Evolutionary conservation across 1,140 invertebrate genomes (phyloP), one percentile per base, ranked within the genome.

Genomic region (Panagrolaimus sp.): DNA sequence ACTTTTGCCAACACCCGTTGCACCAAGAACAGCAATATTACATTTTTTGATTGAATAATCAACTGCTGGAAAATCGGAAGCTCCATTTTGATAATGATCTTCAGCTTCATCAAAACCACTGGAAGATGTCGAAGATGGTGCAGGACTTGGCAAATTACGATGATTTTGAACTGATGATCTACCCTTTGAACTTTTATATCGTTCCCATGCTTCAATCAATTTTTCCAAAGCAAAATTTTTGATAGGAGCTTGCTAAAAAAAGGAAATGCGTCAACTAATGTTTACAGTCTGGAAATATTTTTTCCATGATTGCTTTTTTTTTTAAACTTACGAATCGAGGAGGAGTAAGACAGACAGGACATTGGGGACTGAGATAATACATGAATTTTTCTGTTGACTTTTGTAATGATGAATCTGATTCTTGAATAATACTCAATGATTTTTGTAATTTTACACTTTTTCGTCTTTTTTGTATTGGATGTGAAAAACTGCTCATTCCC

Each of bases 1-100:
- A 44, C 38, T 64, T 46, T 64, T 64, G 13, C 63, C 63, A 11
- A 64, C 63, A 0, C 63, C 63, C 9, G 63, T 27, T 9, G 63
- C 63, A 38, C 63, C 63, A 23, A 64, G 31, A 0, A 64, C 63
- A 20, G 63, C 63, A 20, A 64, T 46, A 45, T 64, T 64, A 11
- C 63, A 64, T 20, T 64, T 64, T 46, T 64, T 42, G 27, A 64
- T 64, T 16, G 51, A 57, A 16, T 11, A 27, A 13, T 57, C 27
- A 11, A 57, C 51, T 5, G n/a, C 27, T 9, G 20, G n/a, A 1
- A 1, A 9, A 1, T 20, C 8, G 20, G 51, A 9, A 0, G 11
- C 20, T 11, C n/a, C 27, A 38, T 7, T 4, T 4, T 38, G 31
- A 38, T 38, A 38, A 38, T 38, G 31, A 20, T n/a, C 51, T n/a